Conservation (phyloP, 2,113 vertebrate species). For the Passer montanus region DNA sequence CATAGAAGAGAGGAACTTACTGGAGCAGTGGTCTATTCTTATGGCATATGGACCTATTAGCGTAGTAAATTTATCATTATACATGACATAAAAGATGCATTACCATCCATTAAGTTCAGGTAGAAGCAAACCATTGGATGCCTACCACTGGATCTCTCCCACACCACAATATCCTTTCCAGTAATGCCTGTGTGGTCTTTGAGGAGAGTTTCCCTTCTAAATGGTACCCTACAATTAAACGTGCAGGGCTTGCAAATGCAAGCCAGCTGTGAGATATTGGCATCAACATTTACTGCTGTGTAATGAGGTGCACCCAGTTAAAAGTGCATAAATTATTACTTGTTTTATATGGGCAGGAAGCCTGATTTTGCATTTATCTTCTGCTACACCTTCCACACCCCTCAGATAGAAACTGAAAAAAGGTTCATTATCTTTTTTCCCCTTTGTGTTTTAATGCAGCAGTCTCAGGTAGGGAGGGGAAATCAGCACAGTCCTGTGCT, state of each 20-base stretch:
- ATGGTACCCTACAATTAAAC: conserved; percentile 55
- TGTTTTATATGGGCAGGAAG: background rate
- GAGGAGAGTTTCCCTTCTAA: conserved; percentile 51
- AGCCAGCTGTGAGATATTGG: conserved; percentile 19
- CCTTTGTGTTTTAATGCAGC: background rate
- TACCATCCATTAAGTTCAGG: conserved; percentile 76
- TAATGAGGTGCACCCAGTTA: conserved; percentile 24
- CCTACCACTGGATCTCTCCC: conserved; percentile 53
- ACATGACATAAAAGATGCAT: conserved; percentile 74
- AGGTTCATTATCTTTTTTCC: background rate
- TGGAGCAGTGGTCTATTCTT: conserved; percentile 67
- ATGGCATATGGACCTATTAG: conserved; percentile 71
- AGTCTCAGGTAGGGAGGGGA: background rate
- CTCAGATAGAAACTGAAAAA: background rate
- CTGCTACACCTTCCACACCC: background rate
- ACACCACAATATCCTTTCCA: conserved; percentile 74
- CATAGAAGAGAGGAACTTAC: conserved; percentile 59
- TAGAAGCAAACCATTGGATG: conserved; percentile 66
- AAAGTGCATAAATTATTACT: conserved; percentile 43
- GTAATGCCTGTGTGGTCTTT: conserved; percentile 43
- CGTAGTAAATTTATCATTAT: conserved; percentile 72
- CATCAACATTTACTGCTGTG: conserved; percentile 35
- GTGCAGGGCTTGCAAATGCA: background rate
- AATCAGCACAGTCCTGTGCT: background rate
- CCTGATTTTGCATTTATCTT: background rate